These are phyloP conservation scores for Melanotaenia parkinsoni DNA, from an alignment of 2,797 vertebrate genomes.

Conservation along the genomic window DNA sequence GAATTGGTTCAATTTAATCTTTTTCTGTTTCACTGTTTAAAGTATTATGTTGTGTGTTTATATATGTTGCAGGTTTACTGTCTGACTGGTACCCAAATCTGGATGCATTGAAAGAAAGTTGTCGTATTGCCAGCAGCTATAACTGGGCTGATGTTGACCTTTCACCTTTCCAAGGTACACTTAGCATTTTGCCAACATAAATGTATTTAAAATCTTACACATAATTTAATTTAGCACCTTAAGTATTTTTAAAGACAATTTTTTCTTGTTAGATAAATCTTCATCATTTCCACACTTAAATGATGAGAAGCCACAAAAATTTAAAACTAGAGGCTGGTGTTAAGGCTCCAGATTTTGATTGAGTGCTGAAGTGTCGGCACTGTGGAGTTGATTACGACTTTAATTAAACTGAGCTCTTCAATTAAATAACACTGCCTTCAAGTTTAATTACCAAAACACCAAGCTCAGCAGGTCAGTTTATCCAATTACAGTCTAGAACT, in stretches of 20 bases:
- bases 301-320: conserved; percentile 26
- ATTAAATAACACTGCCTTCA: conserved; percentile 76
- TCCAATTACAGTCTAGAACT: conserved; percentile 77
- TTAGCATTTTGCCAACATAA: conserved; percentile 38
- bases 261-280: conserved; percentile 3
- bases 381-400: conserved; percentile 73
- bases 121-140: conserved; percentile 94
- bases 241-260: conserved; percentile 15
- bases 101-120: conserved; percentile 95
- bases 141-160: conserved; percentile 96
- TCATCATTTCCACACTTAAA: not conserved
- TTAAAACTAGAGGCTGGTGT: conserved; percentile 44
- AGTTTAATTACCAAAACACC: conserved; percentile 81
- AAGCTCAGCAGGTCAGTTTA: conserved; percentile 79
- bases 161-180: conserved; percentile 92
- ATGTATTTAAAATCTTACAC: not conserved
- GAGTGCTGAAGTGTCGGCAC: conserved; percentile 74
- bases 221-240: not conserved
- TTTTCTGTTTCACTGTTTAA: conserved; percentile 44
- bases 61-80: conserved; percentile 83
- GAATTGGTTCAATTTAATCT: conserved; percentile 7
- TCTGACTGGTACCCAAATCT: conserved; percentile 93
- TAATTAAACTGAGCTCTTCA: conserved; percentile 80
- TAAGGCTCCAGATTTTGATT: conserved; percentile 64
- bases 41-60: conserved; percentile 44